Base-by-base conservation (phyloP, 2,888 invertebrate species). In the Allolobophora icterica region DNA sequence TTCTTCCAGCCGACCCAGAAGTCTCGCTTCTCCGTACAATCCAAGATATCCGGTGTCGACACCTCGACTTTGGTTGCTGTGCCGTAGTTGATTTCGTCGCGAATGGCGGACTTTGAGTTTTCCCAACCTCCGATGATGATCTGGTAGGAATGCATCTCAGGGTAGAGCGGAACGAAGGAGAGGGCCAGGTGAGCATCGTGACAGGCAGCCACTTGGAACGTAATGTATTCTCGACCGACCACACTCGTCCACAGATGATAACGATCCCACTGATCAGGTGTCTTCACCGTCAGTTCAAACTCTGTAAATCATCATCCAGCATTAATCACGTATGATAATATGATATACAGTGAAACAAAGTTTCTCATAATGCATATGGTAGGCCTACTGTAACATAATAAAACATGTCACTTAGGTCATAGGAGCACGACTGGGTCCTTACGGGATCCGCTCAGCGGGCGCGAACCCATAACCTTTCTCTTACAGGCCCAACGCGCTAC, bases 51-150 rank as follows among this genome's bases (percentile, higher is more conserved):
- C 30, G 45, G 71, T 21, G 87, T 91, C 84, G 71, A 40, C 2
- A 84, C 84, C 30, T 84, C 87, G 35, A 87, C 90, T n/a, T 89
- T 84, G n/a, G n/a, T 42, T 33, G 17, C 4, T 17, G n/a, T 40
- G 84, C 35, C 35, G n/a, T 17, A n/a, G 38, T 33, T 83, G 24
- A 90, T 84, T n/a, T 45, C 90, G 45, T 35, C n/a, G 21, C 83
- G 38, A 38, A 91, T 91, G 84, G 90, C 91, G 2, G 90, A 91
- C 91, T 38, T 89, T 19, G 42, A 58, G 33, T 91, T 91, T 4
- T 30, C 84, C 90, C 90, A 90, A 2, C 91, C 91, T 30, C 91
- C 91, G n/a, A 91, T 89, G 34, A 91, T 58, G n/a, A 91, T 35
- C 90, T 91, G 58, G 71, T 91, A 89, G 21, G 58, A 84, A 83